Evolutionary conservation across 2,113 vertebrate genomes (phyloP).

Genomic region (Pterocles gutturalis): DNA sequence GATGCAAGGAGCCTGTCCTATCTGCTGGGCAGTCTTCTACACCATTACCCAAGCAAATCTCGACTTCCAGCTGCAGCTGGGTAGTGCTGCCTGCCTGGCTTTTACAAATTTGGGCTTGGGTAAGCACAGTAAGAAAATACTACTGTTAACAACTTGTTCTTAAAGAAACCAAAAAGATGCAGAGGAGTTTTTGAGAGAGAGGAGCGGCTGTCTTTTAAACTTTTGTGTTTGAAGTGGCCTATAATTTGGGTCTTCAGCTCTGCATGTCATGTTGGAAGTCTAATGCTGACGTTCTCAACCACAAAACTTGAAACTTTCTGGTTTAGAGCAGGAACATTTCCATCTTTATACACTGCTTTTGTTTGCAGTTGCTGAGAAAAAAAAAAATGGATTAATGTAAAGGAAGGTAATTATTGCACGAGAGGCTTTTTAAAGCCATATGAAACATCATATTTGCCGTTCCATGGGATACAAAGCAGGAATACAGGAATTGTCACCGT

Average conservation of each 20-base stretch:
- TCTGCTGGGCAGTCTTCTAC: background rate
- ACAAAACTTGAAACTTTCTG: background rate
- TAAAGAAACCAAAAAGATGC: slow-evolving; percentile 35
- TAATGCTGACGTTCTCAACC: background rate
- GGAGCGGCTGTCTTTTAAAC: background rate
- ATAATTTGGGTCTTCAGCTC: slow-evolving; percentile 41
- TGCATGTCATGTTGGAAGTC: background rate
- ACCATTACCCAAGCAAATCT: background rate
- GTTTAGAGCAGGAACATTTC: background rate
- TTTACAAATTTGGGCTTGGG: background rate
- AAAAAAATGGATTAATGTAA: background rate
- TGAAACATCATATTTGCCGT: background rate
- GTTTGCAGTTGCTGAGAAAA: background rate
- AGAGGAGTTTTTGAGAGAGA: slow-evolving; percentile 13
- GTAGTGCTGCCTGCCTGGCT: background rate
- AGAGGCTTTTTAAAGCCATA: background rate
- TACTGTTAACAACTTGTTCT: background rate
- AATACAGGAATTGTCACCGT: background rate
- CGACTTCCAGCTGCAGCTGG: background rate
- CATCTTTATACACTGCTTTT: background rate
- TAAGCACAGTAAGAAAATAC: background rate
- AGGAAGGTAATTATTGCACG: background rate
- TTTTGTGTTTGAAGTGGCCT: slow-evolving; percentile 8
- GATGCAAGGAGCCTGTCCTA: background rate
- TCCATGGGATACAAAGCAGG: background rate